phyloP scores from a whole-genome alignment of 2,888 invertebrate genomes.

The Eristalis arbustorum region DNA sequence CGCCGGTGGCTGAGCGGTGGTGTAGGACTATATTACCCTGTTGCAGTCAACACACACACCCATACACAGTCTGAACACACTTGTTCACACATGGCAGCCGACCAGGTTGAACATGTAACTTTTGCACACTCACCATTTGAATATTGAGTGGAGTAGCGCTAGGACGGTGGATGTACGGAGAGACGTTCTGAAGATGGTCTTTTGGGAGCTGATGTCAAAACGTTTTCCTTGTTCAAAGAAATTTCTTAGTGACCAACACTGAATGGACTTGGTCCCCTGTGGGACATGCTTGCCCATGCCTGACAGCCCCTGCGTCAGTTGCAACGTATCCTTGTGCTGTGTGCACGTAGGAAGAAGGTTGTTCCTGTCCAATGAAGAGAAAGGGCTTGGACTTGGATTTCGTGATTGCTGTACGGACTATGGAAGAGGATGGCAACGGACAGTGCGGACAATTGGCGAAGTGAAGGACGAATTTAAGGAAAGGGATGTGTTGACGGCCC shows the following conservation, averaged over 20 bases:
- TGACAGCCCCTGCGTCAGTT: neutral
- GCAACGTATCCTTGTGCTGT: neutral
- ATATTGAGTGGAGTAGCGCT: conserved; percentile 1
- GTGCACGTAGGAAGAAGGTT: neutral
- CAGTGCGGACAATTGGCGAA: too few relatives aligned
- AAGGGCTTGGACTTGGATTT: neutral
- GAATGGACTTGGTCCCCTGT: neutral
- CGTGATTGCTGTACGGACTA: neutral
- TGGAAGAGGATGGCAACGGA: neutral
- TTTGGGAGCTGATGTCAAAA: conserved; percentile 12
- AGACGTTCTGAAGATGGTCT: neutral
- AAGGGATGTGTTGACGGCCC: too few relatives aligned
- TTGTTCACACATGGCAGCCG: conserved; percentile 22
- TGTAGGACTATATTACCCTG: conserved; percentile 25
- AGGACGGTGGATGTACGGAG: neutral
- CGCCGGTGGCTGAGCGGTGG: conserved; percentile 22
- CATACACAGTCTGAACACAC: neutral
- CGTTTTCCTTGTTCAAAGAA: conserved; percentile 1
- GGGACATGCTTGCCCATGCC: neutral
- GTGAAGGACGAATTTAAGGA: too few relatives aligned
- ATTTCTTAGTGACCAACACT: neutral
- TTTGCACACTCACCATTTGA: conserved; percentile 33
- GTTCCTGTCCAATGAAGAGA: neutral
- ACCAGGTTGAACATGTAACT: conserved; percentile 16
- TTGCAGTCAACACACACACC: conserved; percentile 3